These are phyloP conservation scores for Paralichthys olivaceus DNA, from an alignment of 2,113 vertebrate genomes.

Conservation along the genomic window DNA sequence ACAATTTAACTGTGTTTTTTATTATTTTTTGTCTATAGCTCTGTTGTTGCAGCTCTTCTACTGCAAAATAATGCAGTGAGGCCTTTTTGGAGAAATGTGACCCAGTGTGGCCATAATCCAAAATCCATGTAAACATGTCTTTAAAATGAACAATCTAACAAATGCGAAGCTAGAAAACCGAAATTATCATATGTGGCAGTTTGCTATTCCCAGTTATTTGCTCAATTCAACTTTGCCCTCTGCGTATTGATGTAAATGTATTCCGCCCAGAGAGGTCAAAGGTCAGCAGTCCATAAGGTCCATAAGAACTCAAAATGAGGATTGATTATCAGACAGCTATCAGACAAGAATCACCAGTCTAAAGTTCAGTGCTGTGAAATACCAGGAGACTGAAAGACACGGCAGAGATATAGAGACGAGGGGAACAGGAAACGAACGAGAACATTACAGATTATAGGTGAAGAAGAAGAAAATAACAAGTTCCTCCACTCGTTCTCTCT, in stretches of 20 bases:
- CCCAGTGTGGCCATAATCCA: no score
- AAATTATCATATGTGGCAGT: not conserved
- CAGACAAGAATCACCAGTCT: conserved; percentile 64
- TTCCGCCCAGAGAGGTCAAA: conserved; percentile 62
- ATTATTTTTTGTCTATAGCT: no score
- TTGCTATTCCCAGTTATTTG: not conserved
- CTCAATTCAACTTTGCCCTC: conserved; percentile 62
- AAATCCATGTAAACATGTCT: no score
- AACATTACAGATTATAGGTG: conserved; percentile 15
- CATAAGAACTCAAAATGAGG: conserved; percentile 51
- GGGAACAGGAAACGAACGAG: not conserved
- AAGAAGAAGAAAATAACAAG: not conserved
- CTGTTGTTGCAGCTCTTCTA: no score
- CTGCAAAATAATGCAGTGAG: no score
- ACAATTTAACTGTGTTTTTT: not conserved
- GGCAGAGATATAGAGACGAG: conserved; percentile 7
- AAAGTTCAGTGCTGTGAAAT: conserved; percentile 73
- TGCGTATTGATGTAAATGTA: conserved; percentile 57
- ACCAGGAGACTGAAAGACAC: conserved; percentile 31
- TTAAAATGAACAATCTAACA: no score
- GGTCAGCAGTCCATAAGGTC: conserved; percentile 55
- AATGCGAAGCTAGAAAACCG: not conserved
- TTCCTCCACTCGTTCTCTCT: not conserved
- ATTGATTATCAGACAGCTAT: conserved; percentile 77
- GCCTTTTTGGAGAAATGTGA: no score